Evolutionary conservation across 92 coral and sea anemone species (phyloP), one percentile per base, ranked within the genome.

Genomic region (Meandrina meandrites): DNA sequence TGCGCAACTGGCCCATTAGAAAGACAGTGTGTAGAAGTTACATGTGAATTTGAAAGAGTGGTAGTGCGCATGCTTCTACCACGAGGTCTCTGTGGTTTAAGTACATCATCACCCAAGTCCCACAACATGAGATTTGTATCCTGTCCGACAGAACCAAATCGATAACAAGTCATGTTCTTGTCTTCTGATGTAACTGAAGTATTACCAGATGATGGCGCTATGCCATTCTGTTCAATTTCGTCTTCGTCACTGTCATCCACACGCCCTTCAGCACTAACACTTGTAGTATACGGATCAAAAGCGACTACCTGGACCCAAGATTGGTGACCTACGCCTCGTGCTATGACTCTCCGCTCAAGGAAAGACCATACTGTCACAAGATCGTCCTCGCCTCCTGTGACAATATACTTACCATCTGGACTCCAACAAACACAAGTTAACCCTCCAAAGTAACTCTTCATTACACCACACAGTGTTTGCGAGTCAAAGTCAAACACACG

Each of bases 381-480:
- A 47, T 97, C 99, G 82, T 97, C 99, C 84, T 97, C 99, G 2
- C 99, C 99, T 54, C 98, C 99, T 11, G 95, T 93, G 10, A 97
- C 99, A 51, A 97, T 89, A 74, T 97, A 97, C 91, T 97, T 95
- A 32, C 99, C 99, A 81, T 97, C 99, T 3, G 99, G 99, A 81
- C 99, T 97, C 99, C 99, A 97, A 81, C 98, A 97, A 36, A 95
- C 98, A 88, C 99, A 97, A 30, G 92, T 91, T 74, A 97, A 76
- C 40, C 98, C 99, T 36, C 99, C 99, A 95, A 97, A 97, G 84
- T 93, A 97, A 78, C 99, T 95, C 80, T 96, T 95, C 99, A 97
- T 95, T 18, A 97, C 98, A 74, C 99, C 98, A 67, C 94, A 95
- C 68, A 97, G 86, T 47, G 98, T 91, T 78, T 97, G 99, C 27